A percentile compares a stretch with the other conserved stretches of the same genome.
Conservation (phyloP, 2,797 vertebrate genomes). For the Acanthopagrus latus region DNA sequence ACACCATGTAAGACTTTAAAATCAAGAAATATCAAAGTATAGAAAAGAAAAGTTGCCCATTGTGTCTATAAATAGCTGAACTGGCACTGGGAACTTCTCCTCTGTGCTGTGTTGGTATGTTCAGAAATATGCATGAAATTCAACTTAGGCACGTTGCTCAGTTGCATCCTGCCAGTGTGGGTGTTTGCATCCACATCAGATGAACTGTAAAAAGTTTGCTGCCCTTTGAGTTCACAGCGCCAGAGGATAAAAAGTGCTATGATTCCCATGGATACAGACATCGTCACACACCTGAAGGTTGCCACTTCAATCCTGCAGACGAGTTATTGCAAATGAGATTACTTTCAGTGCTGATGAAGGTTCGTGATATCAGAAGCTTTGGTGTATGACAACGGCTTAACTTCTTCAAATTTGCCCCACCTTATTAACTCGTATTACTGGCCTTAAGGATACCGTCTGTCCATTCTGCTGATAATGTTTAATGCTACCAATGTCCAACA, state of each 20-base stretch:
- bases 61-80: background rate
- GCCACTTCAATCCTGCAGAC: no score
- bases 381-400: no score
- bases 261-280: background rate
- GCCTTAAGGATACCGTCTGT: background rate
- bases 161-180: slow-evolving; percentile 2
- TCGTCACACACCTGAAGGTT: no score
- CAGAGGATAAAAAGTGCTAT: background rate
- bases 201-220: no score
- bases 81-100: background rate
- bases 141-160: slow-evolving; percentile 11
- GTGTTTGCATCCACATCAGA: background rate
- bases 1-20: background rate
- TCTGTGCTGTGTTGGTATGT: slow-evolving; percentile 5
- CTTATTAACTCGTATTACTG: background rate
- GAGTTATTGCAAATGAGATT: no score
- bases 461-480: background rate
- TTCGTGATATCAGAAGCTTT: background rate
- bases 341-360: background rate
- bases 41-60: no score
- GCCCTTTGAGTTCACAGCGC: background rate
- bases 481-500: background rate
- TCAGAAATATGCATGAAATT: slow-evolving; percentile 23
- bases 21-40: background rate
- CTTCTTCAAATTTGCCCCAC: no score